phyloP scores from a whole-genome alignment of 1,140 invertebrate genomes.

The Papilio xuthus region DNA sequence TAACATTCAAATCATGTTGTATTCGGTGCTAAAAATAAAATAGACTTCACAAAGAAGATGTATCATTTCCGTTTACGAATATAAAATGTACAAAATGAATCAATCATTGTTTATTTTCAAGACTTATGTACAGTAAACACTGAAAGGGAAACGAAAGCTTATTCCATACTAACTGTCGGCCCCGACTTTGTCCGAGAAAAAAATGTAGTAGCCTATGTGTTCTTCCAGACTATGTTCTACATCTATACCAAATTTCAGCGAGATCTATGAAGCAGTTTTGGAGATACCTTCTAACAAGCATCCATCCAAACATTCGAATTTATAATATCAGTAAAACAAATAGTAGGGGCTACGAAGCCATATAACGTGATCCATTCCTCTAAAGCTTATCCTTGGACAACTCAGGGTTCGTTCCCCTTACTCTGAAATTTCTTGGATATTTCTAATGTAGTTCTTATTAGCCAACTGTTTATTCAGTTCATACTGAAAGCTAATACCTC shows the following conservation, averaged over 20 bases:
- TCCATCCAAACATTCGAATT: no score
- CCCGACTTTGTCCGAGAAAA: no score
- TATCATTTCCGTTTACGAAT: slow-evolving; percentile 11
- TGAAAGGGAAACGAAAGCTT: background rate
- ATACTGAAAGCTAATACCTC: background rate
- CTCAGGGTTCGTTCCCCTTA: slow-evolving; percentile 54
- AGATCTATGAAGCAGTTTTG: no score
- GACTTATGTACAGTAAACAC: background rate
- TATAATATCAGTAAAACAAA: slow-evolving; percentile 4
- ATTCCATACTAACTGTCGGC: no score
- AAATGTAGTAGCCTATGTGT: no score
- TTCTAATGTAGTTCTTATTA: slow-evolving; percentile 4
- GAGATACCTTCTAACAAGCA: no score
- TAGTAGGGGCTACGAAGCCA: slow-evolving; percentile 41
- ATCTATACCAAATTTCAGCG: no score
- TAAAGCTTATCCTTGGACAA: slow-evolving; percentile 52
- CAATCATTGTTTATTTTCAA: background rate
- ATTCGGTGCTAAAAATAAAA: slow-evolving; percentile 31
- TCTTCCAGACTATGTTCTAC: no score
- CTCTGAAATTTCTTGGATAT: slow-evolving; percentile 4
- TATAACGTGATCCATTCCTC: slow-evolving; percentile 38
- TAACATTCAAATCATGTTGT: slow-evolving; percentile 17
- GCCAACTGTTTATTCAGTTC: background rate
- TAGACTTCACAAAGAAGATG: background rate
- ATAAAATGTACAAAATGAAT: background rate